Percentiles rank a stretch among this genome's conserved stretches.
These are phyloP conservation scores for Zaprionus inermis DNA, from an alignment of 1,140 invertebrate species.

Conservation along the genomic window DNA sequence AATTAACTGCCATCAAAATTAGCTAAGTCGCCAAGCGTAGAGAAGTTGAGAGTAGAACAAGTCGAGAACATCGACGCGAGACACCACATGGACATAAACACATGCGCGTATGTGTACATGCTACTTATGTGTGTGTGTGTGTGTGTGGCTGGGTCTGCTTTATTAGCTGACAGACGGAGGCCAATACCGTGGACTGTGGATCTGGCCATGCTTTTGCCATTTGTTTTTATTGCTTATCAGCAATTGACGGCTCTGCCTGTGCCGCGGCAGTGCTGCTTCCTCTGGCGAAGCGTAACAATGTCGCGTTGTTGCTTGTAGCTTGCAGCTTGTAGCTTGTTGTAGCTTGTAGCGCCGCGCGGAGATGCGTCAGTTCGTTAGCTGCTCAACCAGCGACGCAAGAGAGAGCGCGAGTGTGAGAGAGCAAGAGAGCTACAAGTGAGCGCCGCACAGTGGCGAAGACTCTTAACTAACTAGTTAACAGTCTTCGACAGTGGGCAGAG, in stretches of 20 bases:
- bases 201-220: constrained; percentile 56
- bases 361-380: constrained; percentile 73
- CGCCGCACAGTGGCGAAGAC: neutral
- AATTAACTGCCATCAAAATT: constrained; percentile 68
- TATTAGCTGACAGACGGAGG: constrained; percentile 47
- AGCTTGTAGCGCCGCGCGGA: constrained; percentile 34
- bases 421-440: neutral
- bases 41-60: constrained; percentile 64
- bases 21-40: constrained; percentile 52
- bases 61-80: constrained; percentile 19
- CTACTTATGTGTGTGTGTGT: constrained; percentile 4
- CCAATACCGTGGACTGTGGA: constrained; percentile 20
- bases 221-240: constrained; percentile 79
- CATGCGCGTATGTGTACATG: neutral
- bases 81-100: constrained; percentile 8
- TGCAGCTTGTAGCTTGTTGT: neutral
- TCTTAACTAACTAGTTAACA: too few species aligned
- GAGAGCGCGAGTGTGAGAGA: neutral
- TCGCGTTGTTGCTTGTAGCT: constrained; percentile 33
- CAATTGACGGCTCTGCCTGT: constrained; percentile 51
- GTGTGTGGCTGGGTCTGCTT: constrained; percentile 42
- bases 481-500: too few species aligned
- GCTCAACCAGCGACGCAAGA: constrained; percentile 29
- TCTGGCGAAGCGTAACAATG: constrained; percentile 62
- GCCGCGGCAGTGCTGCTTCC: constrained; percentile 22